Percentiles rank a stretch among this genome's conserved stretches.
Evolutionary conservation across 1,140 invertebrate genomes (phyloP).

Genomic region (Glossosoma conforme): DNA sequence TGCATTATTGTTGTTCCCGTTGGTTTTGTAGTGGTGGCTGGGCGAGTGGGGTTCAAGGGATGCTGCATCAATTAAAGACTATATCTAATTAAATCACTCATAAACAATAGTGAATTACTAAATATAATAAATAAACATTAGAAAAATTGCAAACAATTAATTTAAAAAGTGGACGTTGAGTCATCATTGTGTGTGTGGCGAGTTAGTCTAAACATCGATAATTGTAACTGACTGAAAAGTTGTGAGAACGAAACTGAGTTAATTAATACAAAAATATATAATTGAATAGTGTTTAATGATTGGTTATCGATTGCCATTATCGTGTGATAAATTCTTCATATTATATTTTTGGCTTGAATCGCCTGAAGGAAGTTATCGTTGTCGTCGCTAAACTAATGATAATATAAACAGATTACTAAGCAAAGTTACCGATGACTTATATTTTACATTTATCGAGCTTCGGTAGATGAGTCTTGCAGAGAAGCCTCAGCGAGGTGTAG

Average conservation of each 20-base stretch:
- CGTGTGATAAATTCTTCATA: constrained; percentile 33
- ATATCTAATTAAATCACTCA: constrained; percentile 18
- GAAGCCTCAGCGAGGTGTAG: constrained; percentile 16
- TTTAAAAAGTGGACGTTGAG: constrained; percentile 18
- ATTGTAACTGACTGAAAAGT: constrained; percentile 26
- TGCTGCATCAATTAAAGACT: constrained; percentile 29
- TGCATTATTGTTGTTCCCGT: neutral
- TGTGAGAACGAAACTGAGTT: constrained; percentile 29
- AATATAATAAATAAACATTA: constrained; percentile 25
- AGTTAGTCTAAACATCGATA: constrained; percentile 22
- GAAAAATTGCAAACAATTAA: constrained; percentile 22
- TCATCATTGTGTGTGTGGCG: constrained; percentile 14
- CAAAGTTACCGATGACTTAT: constrained; percentile 29
- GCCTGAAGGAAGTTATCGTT: constrained; percentile 30
- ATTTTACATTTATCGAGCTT: constrained; percentile 33
- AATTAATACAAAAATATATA: constrained; percentile 22
- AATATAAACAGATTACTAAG: constrained; percentile 23
- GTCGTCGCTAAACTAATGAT: constrained; percentile 28
- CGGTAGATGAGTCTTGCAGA: constrained; percentile 29
- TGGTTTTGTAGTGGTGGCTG: constrained; percentile 23
- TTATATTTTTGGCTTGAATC: constrained; percentile 33
- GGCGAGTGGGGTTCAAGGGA: constrained; percentile 28
- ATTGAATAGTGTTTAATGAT: constrained; percentile 30
- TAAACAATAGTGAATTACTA: constrained; percentile 27
- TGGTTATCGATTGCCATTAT: constrained; percentile 32